phyloP scores from a whole-genome alignment of 2,797 vertebrate genomes.

The Sebastes hubbsi region DNA sequence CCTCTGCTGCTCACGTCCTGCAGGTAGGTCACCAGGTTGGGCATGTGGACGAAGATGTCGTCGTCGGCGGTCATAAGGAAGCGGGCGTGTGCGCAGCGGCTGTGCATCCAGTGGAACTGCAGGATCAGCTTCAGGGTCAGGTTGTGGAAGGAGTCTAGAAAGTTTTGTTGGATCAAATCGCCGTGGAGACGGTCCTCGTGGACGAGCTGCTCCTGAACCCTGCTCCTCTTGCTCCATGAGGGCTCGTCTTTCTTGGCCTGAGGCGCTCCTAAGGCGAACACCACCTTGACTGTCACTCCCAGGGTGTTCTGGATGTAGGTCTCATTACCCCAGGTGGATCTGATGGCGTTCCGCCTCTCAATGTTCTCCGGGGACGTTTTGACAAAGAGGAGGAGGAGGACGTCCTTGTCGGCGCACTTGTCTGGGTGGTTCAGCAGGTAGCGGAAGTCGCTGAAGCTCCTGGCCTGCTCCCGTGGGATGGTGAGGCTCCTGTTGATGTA shows the following conservation, averaged over 20 bases:
- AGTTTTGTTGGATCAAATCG: conserved; percentile 95
- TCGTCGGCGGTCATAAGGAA: conserved; percentile 97
- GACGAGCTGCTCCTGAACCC: conserved; percentile 77
- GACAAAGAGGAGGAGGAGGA: conserved; percentile 93
- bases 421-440: conserved; percentile 90
- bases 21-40: conserved; percentile 92
- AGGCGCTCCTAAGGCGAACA: conserved; percentile 89
- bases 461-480: conserved; percentile 78
- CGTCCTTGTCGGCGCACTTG: conserved; percentile 85
- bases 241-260: conserved; percentile 9
- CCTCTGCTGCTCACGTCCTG: conserved; percentile 77
- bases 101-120: conserved; percentile 94
- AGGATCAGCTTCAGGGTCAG: conserved; percentile 93
- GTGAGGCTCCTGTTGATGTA: conserved; percentile 90
- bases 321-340: conserved; percentile 95
- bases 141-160: conserved; percentile 96
- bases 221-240: conserved; percentile 18
- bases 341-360: conserved; percentile 86
- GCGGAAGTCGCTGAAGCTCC: conserved; percentile 75
- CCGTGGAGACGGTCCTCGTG: conserved; percentile 82
- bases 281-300: conserved; percentile 88
- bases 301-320: conserved; percentile 80
- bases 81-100: conserved; percentile 87
- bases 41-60: conserved; percentile 95
- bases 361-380: conserved; percentile 91